Percentiles rank a stretch among this genome's conserved stretches.
These are phyloP conservation scores for Drosophila kanekoi DNA, from an alignment of 2,888 invertebrate genomes.

Conservation along the genomic window DNA sequence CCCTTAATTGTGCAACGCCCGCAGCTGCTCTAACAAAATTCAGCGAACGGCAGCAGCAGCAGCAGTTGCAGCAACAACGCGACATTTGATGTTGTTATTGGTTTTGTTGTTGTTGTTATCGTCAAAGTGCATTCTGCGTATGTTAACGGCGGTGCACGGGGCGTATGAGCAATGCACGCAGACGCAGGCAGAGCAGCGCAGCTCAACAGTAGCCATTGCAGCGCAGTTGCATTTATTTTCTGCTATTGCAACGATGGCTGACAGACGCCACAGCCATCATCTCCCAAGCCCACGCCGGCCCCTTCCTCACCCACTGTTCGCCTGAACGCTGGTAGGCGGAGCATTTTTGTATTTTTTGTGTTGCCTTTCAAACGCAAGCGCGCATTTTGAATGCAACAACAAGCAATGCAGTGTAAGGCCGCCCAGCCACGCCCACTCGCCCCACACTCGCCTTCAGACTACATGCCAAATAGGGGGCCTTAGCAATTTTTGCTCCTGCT, in stretches of 20 bases:
- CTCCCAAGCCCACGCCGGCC: background rate
- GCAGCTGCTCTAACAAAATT: slow-evolving; percentile 64
- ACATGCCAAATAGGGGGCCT: slow-evolving; percentile 68
- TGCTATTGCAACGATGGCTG: slow-evolving; percentile 59
- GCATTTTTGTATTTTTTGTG: slow-evolving; percentile 83
- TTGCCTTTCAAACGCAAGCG: slow-evolving; percentile 83
- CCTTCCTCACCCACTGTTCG: background rate
- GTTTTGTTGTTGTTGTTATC: slow-evolving; percentile 45
- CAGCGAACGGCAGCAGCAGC: slow-evolving; percentile 24
- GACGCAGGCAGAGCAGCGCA: slow-evolving; percentile 45
- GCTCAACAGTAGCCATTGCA: slow-evolving; percentile 13
- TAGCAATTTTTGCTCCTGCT: slow-evolving; percentile 51
- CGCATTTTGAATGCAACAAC: slow-evolving; percentile 82
- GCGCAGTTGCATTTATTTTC: slow-evolving; percentile 65
- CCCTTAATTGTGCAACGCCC: slow-evolving; percentile 33
- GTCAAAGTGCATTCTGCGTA: slow-evolving; percentile 70
- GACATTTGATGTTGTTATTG: slow-evolving; percentile 59
- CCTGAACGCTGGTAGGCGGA: slow-evolving; percentile 76
- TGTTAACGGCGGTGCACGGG: slow-evolving; percentile 43
- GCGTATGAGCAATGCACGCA: slow-evolving; percentile 73
- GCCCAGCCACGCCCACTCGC: slow-evolving; percentile 23
- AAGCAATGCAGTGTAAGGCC: slow-evolving; percentile 22
- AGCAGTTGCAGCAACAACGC: slow-evolving; percentile 14
- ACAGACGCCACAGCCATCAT: slow-evolving; percentile 27
- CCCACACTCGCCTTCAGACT: slow-evolving; percentile 2